phyloP scores from a whole-genome alignment of 2,888 invertebrate species.

The Caenorhabditis auriculariae region DNA sequence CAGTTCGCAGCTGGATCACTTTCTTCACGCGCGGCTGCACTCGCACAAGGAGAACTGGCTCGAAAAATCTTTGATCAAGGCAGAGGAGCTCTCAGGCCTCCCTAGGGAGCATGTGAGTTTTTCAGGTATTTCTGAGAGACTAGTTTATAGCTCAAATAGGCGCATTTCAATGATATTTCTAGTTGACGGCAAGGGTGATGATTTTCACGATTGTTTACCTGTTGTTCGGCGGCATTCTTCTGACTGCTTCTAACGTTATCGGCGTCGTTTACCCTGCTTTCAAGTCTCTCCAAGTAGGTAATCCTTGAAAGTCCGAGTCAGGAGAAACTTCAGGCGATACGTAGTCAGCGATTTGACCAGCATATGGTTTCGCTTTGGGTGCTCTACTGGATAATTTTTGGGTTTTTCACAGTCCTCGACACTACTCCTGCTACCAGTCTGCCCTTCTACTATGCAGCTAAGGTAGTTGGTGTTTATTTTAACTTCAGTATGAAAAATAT shows the following conservation, averaged over 20 bases:
- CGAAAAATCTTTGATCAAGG: not conserved
- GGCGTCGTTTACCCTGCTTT: not conserved
- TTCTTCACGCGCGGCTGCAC: not conserved
- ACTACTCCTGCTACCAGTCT: not conserved
- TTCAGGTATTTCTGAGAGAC: not conserved
- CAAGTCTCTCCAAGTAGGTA: not conserved
- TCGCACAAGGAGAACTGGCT: not conserved
- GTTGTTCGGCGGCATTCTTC: not conserved
- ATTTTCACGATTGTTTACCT: not conserved
- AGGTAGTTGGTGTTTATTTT: no score
- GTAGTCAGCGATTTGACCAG: no score
- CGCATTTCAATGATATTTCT: not conserved
- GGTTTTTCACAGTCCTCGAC: not conserved
- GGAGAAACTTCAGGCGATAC: no score
- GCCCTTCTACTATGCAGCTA: slow-evolving; percentile 1
- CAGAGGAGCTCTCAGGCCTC: not conserved
- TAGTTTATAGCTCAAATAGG: no score
- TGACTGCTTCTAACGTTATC: not conserved
- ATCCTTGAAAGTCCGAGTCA: no score
- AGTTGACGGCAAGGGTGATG: not conserved
- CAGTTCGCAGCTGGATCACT: not conserved
- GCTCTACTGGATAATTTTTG: not conserved
- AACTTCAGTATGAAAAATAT: no score
- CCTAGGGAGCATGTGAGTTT: not conserved
- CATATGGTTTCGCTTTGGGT: not conserved